Conservation (phyloP, 2,797 vertebrate genomes). For the Bovichtus diacanthus region DNA sequence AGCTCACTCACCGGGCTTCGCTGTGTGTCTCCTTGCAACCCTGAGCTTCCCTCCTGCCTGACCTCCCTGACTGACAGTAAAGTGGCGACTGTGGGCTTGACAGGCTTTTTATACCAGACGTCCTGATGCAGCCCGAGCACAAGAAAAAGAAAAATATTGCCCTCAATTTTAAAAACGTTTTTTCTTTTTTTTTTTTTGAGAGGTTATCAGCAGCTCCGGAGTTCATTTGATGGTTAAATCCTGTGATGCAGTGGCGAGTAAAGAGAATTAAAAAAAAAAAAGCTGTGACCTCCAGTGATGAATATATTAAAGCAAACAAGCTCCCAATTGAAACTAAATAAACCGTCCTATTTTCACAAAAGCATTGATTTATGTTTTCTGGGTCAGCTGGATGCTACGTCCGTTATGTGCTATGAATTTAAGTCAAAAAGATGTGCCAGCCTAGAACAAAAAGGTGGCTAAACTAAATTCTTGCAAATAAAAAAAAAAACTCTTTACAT, state of each 20-base stretch:
- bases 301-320: conserved; percentile 34
- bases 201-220: conserved; percentile 41
- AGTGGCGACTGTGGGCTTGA: conserved; percentile 84
- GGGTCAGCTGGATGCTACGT: conserved; percentile 50
- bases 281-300: conserved; percentile 11
- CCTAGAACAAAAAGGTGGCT: neutral
- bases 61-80: conserved; percentile 84
- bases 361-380: conserved; percentile 59
- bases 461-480: conserved; percentile 11
- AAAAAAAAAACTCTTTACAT: neutral
- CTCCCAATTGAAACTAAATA: neutral
- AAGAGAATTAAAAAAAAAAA: neutral
- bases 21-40: conserved; percentile 57
- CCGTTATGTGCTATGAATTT: conserved; percentile 30
- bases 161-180: conserved; percentile 31
- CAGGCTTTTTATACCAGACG: conserved; percentile 80
- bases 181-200: conserved; percentile 25
- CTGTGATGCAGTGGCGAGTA: conserved; percentile 20
- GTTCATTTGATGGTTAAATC: conserved; percentile 47
- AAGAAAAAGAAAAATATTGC: neutral
- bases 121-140: conserved; percentile 64
- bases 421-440: conserved; percentile 21
- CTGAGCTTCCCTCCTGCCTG: conserved; percentile 74
- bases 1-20: conserved; percentile 73
- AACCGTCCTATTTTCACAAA: conserved; percentile 40